Base-by-base conservation (phyloP, 2,888 invertebrate species). In the Neuroscelio doddi region DNA sequence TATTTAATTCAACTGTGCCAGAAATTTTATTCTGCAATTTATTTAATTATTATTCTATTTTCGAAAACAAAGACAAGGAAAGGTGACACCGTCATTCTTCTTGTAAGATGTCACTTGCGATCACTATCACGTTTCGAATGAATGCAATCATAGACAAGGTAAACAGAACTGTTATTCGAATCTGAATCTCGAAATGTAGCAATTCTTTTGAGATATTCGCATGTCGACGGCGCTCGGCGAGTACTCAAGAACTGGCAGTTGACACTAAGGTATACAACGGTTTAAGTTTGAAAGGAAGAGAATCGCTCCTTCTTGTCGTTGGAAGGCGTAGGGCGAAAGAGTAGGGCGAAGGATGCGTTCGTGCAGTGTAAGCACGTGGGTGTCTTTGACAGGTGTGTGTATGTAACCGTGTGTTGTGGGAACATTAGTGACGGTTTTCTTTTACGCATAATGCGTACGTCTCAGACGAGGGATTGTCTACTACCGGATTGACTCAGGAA, bases 311-410 rank as follows among this genome's bases (percentile, higher is more conserved):
- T 56, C 32, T n/a, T 56, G 62, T 55, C 53, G 63, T 58, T 59
- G 68, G 42, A 72, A 71, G 74, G 69, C 69, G 69, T 66, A 71
- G 74, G 73, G 68, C 62, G 58, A 63, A 61, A 59, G 68, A 71
- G 68, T 66, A 64, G 67, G 30, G n/a, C n/a, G 10, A 14, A 73
- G 75, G 77, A 76, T 72, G 73, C 75, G 77, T 69, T 72, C 12
- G 57, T 59, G 63, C 64, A 66, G 61, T 59, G 52, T 56, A 57
- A 69, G 69, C 55, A 61, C 70, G 56, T 39, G 34, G 14, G 46
- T 32, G 39, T 47, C 15, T 14, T 47, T 27, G 39, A 38, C 55
- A 55, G 55, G 55, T 55, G 55, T 39, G 39, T 34, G 52, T 46
- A 26, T 36, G 61, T 62, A 15, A 1, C 8, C 15, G 58, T 59